Evolutionary conservation across 2,888 invertebrate species (phyloP).

Genomic region (Pheosia gnoma): DNA sequence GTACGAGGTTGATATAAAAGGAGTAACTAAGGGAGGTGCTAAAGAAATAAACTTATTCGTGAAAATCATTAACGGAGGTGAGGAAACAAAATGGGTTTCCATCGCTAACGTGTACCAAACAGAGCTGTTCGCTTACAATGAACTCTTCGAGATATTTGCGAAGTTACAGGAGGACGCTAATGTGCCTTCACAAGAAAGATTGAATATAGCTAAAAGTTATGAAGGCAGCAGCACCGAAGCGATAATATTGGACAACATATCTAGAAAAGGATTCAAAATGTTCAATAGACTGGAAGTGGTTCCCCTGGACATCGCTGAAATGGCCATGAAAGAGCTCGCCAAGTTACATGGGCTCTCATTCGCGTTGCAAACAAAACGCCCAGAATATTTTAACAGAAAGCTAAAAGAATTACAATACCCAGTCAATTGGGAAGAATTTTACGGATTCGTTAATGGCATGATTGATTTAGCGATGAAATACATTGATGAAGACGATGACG

Average conservation of each 20-base stretch:
- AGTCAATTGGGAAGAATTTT: slow-evolving; percentile 32
- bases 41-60: no score
- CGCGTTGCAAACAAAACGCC: slow-evolving; percentile 43
- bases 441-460: slow-evolving; percentile 36
- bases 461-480: slow-evolving; percentile 27
- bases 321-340: slow-evolving; percentile 50
- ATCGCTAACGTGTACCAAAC: slow-evolving; percentile 40
- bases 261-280: slow-evolving; percentile 44
- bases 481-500: slow-evolving; percentile 31
- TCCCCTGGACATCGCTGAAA: slow-evolving; percentile 46
- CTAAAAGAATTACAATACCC: slow-evolving; percentile 34
- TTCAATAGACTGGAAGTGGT: slow-evolving; percentile 46
- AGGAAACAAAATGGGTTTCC: slow-evolving; percentile 23
- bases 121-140: slow-evolving; percentile 50
- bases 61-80: no score
- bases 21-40: no score
- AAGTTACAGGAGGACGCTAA: slow-evolving; percentile 45
- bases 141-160: slow-evolving; percentile 41
- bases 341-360: slow-evolving; percentile 57
- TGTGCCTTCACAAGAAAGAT: slow-evolving; percentile 47
- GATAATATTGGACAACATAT: slow-evolving; percentile 55
- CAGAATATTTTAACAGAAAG: slow-evolving; percentile 49
- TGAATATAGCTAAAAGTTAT: slow-evolving; percentile 44
- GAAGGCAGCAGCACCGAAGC: slow-evolving; percentile 40
- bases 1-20: no score